Conservation (phyloP, 2,113 vertebrate genomes). For the Hyla sarda region DNA sequence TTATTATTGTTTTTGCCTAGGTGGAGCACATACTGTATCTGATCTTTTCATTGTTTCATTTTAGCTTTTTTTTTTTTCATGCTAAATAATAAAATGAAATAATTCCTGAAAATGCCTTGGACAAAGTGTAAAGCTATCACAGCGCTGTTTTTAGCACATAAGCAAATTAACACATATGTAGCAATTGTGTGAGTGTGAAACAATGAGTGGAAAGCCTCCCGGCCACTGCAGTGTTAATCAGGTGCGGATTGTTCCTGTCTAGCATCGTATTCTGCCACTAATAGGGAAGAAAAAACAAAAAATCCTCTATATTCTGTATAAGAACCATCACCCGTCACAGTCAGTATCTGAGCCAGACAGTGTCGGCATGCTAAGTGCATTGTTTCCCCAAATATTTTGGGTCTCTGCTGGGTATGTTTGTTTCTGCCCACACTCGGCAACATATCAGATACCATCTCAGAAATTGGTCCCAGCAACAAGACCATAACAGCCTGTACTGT, state of each 20-base stretch:
- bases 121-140: neutral
- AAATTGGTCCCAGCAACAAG: too few species aligned
- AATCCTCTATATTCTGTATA: neutral
- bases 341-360: neutral
- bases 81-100: neutral
- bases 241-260: neutral
- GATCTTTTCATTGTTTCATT: neutral
- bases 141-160: neutral
- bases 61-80: neutral
- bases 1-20: too few species aligned
- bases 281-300: neutral
- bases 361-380: neutral
- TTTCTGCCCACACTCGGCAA: neutral
- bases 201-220: neutral
- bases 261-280: neutral
- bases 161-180: slow-evolving; percentile 6
- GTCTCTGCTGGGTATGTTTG: neutral
- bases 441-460: too few species aligned
- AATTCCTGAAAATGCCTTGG: neutral
- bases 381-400: neutral
- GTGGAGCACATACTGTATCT: too few species aligned
- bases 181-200: neutral
- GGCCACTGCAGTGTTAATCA: neutral
- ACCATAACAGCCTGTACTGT: too few species aligned
- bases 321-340: neutral